Evolutionary conservation across 2,797 vertebrate species (phyloP), one percentile per base, ranked within the genome.

Genomic region (Anguilla obscura): DNA sequence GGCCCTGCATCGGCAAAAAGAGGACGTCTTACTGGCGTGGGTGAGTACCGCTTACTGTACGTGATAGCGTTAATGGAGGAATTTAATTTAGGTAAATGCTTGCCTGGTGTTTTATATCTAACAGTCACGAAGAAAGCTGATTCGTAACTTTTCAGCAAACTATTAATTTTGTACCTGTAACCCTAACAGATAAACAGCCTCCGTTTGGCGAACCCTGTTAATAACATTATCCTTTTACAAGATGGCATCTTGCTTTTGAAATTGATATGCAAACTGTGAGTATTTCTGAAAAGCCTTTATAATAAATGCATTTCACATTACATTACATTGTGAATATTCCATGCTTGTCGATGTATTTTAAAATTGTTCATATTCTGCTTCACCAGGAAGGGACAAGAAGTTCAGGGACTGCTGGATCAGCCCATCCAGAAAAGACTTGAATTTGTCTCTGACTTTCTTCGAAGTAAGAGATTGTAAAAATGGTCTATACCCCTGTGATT

Each of bases 191-290:
- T 98, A 84, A 98, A 97, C 93, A 95, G 95, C 87, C 84, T 97
- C 3, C 93, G 92, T 0, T 93, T 97, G 60, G 94, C 91, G 0
- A 89, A 95, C 5, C 91, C 93, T 0, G 89, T 97, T 5, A 56
- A 91, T 1, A 87, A 91, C 0, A 90, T 97, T 0, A 89, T 91
- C 0, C 94, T 97, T 89, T 95, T 99, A 63, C 95, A 95, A 90
- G 97, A 99, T 90, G 96, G 98, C 10, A 52, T 69, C 0, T 0
- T 96, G 85, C 94, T 99, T 30, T 56, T 98, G 80, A 96, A 94
- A 91, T 94, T 99, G 60, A 95, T 98, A 83, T 89, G 93, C 60
- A 93, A 93, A 91, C 90, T 98, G 98, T 99, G 93, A 98, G 98
- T 27, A 14, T 33, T 36, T 3, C 0, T 69, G 63, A 69, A n/a